Conservation (phyloP, 1,140 invertebrate genomes). For the Drosophila melanica region DNA sequence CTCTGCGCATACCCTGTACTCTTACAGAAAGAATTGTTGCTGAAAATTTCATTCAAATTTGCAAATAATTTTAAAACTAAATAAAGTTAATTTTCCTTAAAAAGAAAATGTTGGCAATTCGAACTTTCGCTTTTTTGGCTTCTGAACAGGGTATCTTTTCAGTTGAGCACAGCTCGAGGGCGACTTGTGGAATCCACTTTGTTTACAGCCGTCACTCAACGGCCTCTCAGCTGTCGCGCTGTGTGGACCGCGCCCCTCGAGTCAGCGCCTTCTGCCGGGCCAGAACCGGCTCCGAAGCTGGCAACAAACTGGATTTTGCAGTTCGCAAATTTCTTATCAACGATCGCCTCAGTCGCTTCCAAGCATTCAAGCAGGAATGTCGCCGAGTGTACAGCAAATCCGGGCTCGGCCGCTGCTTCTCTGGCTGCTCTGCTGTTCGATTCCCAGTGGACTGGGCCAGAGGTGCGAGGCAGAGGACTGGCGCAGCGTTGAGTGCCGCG, state of each 20-base stretch:
- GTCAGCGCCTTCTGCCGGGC: background rate
- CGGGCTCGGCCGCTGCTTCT: slow-evolving; percentile 23
- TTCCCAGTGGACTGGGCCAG: slow-evolving; percentile 11
- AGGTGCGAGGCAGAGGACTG: slow-evolving; percentile 50
- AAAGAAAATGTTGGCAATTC: no score
- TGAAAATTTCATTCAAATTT: no score
- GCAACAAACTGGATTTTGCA: slow-evolving; percentile 9
- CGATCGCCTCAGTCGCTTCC: slow-evolving; percentile 50
- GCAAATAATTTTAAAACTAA: no score
- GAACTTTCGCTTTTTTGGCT: background rate
- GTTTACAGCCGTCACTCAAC: slow-evolving; percentile 12
- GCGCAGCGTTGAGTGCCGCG: slow-evolving; percentile 57
- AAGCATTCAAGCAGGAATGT: slow-evolving; percentile 56
- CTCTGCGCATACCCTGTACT: no score
- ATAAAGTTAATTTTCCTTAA: no score
- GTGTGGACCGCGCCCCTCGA: background rate
- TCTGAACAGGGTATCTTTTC: background rate
- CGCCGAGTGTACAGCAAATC: slow-evolving; percentile 23
- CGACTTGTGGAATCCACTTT: background rate
- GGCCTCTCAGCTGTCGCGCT: background rate
- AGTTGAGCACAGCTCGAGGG: background rate
- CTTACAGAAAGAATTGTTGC: no score
- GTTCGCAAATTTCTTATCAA: slow-evolving; percentile 25
- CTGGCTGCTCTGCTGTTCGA: slow-evolving; percentile 27
- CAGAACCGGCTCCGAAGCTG: background rate